Percentiles rank a stretch among this genome's conserved stretches.
Conservation (phyloP, 2,113 vertebrate species). For the Turnix velox region DNA sequence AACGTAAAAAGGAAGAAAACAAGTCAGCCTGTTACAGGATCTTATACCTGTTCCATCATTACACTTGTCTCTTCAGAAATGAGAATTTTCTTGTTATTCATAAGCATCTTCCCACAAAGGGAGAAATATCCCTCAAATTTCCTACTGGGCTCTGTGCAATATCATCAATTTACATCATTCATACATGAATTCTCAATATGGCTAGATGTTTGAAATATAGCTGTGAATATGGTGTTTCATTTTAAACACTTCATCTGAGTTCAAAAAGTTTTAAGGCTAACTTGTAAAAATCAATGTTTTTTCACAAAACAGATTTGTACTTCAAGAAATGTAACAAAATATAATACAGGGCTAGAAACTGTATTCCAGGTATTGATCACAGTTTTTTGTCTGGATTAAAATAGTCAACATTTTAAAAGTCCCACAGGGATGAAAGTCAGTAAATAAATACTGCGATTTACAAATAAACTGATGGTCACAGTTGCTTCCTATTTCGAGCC, state of each 20-base stretch:
- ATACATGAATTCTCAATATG: background rate
- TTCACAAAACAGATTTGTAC: conserved; percentile 10
- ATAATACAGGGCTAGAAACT: conserved; percentile 73
- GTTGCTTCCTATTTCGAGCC: conserved; percentile 65
- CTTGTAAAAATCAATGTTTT: background rate
- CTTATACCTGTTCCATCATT: background rate
- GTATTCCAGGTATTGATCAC: conserved; percentile 37
- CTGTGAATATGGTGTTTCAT: background rate
- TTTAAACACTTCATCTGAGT: conserved; percentile 24
- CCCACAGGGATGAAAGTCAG: conserved; percentile 10
- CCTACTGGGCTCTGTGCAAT: conserved; percentile 10
- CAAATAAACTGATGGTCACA: conserved; percentile 12
- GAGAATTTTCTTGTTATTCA: conserved; percentile 13
- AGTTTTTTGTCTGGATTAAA: conserved; percentile 15
- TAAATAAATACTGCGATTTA: conserved; percentile 19
- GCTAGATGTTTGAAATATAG: conserved; percentile 32
- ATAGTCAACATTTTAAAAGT: background rate
- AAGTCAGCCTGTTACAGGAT: background rate
- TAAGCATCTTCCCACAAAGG: conserved; percentile 53
- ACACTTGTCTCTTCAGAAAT: background rate
- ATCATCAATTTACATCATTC: conserved; percentile 1
- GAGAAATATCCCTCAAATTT: background rate
- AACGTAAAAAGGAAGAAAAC: background rate
- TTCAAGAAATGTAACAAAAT: conserved; percentile 37
- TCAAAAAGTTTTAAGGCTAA: background rate